Conservation (phyloP, 2,888 invertebrate species). For the Epinotia demarniana region DNA sequence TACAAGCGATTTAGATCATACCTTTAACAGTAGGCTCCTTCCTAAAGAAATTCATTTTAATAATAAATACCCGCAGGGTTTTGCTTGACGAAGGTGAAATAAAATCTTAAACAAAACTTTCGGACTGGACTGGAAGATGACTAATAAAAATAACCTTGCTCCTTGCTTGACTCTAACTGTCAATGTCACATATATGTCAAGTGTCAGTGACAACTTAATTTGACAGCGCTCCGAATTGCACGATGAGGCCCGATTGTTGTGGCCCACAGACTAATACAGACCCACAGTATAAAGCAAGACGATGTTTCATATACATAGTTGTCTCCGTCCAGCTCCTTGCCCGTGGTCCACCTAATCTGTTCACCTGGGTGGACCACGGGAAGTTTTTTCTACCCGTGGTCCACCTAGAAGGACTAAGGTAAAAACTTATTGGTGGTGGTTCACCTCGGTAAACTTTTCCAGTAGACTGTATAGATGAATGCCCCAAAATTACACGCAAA, state of each 20-base stretch:
- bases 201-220: conserved; percentile 13
- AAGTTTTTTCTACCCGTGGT: too few relatives aligned
- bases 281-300: too few relatives aligned
- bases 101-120: conserved; percentile 21
- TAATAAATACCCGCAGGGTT: background rate
- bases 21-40: conserved; percentile 87
- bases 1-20: conserved; percentile 54
- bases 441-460: too few relatives aligned
- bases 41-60: conserved; percentile 82
- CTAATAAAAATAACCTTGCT: conserved; percentile 25
- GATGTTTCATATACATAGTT: too few relatives aligned
- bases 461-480: too few relatives aligned
- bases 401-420: too few relatives aligned
- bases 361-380: too few relatives aligned
- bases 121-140: conserved; percentile 8
- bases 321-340: too few relatives aligned
- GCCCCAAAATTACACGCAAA: too few relatives aligned
- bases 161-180: conserved; percentile 1
- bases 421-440: too few relatives aligned
- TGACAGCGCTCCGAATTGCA: conserved; percentile 1
- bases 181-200: background rate
- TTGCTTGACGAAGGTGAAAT: background rate
- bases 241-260: background rate
- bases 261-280: too few relatives aligned
- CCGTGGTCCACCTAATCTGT: too few relatives aligned